phyloP scores from a whole-genome alignment of 1,140 invertebrate species.

The Neuroterus valhalla region DNA sequence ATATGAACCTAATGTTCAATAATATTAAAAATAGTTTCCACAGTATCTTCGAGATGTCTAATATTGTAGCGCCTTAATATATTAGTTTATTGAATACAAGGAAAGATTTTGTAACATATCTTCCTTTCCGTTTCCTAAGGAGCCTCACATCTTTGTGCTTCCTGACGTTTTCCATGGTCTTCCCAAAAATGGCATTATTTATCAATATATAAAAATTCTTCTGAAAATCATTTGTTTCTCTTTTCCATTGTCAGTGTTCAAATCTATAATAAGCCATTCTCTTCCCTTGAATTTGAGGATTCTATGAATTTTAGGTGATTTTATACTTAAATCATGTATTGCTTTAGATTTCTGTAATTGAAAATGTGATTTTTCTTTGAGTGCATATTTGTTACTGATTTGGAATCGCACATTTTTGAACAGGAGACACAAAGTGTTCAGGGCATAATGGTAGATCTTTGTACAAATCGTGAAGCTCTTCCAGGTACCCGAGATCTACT shows the following conservation, averaged over 20 bases:
- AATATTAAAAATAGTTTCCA: no score
- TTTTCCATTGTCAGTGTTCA: slow-evolving; percentile 68
- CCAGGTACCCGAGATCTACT: slow-evolving; percentile 51
- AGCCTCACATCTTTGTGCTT: no score
- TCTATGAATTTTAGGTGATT: slow-evolving; percentile 73
- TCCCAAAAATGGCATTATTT: no score
- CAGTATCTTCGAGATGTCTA: slow-evolving; percentile 14
- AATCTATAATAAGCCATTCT: slow-evolving; percentile 72
- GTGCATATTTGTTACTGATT: slow-evolving; percentile 65
- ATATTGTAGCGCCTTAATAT: slow-evolving; percentile 2
- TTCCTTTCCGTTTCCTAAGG: no score
- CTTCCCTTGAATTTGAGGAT: slow-evolving; percentile 75
- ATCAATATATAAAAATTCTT: no score
- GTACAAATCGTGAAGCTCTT: slow-evolving; percentile 74
- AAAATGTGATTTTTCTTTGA: slow-evolving; percentile 73
- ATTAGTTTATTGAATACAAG: slow-evolving; percentile 34
- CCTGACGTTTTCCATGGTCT: no score
- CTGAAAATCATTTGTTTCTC: slow-evolving; percentile 72
- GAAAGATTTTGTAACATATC: no score
- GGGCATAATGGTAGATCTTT: slow-evolving; percentile 74
- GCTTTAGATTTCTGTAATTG: slow-evolving; percentile 74
- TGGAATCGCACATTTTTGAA: slow-evolving; percentile 40
- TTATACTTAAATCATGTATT: slow-evolving; percentile 69
- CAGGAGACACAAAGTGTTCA: slow-evolving; percentile 54
- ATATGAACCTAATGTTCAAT: no score